Base-by-base conservation (phyloP, 2,113 vertebrate species). In the Apus apus region DNA sequence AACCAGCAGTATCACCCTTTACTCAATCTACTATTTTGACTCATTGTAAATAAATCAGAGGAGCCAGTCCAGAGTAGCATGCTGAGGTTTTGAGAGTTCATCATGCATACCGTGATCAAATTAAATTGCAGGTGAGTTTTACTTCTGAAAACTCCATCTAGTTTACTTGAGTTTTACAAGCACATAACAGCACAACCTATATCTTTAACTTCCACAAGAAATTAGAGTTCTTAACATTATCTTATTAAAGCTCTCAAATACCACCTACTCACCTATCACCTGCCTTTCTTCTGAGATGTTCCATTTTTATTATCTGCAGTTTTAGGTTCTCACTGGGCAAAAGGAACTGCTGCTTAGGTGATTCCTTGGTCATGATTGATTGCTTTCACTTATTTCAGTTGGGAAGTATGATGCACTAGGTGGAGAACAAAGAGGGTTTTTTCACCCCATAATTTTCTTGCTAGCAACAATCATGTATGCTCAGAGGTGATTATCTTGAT, bases 161-260 rank as follows among this genome's bases (percentile, higher is more conserved):
- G 23, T 20, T 86, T 66, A 72, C 57, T 73, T 43, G 48, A 81
- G 38, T 36, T 81, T 29, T 46, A 75, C 26, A 15, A 64, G n/a
- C 32, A n/a, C 0, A 0, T 61, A 62, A 77, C 15, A 43, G 57
- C 23, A 85, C 61, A 71, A 46, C 36, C n/a, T 71, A 0, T 43
- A 68, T 62, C 54, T 90, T 72, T 89, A 90, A 50, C 17, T 46
- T 46, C 45, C 21, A 22, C 5, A 71, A 45, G 64, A 86, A 95
- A 80, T 71, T n/a, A 51, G 89, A 85, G 43, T 40, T 90, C 74
- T 85, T 53, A 53, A 6, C 17, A n/a, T 51, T 67, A 78, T 75
- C 65, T 89, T 45, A 82, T 53, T 72, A 40, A 88, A 87, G 32
- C 56, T 89, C 82, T 92, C 85, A 90, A 60, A 82, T 38, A n/a